These are phyloP conservation scores for Etheostoma perlongum DNA, from an alignment of 2,797 vertebrate genomes.

Conservation along the genomic window DNA sequence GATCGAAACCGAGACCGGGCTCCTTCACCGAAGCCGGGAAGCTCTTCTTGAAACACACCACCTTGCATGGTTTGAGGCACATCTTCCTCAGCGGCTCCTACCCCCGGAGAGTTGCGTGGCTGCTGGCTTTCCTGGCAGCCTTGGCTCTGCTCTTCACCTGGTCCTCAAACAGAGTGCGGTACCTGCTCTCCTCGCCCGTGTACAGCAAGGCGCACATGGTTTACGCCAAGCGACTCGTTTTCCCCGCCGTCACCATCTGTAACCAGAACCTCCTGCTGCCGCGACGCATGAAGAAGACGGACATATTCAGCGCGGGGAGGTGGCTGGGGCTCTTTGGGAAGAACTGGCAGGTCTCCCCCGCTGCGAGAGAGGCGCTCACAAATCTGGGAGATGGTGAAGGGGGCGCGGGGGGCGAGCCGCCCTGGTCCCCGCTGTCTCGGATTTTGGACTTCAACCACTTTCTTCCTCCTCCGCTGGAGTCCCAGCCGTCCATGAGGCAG, in stretches of 20 bases:
- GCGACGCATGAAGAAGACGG: constrained; percentile 87
- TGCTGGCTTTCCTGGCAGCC: constrained; percentile 83
- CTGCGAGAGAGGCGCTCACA: constrained; percentile 80
- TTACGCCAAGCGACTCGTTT: constrained; percentile 86
- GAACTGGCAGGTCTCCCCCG: constrained; percentile 84
- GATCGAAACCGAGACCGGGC: constrained; percentile 72
- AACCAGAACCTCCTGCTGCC: constrained; percentile 88
- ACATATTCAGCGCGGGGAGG: constrained; percentile 87
- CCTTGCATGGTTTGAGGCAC: constrained; percentile 84
- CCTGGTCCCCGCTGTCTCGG: constrained; percentile 84
- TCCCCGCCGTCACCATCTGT: constrained; percentile 89
- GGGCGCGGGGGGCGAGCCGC: constrained; percentile 62
- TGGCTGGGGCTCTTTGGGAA: constrained; percentile 88
- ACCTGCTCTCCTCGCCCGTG: constrained; percentile 87
- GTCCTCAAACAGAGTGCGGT: constrained; percentile 87
- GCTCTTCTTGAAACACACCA: constrained; percentile 86
- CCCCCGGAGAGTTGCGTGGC: constrained; percentile 86
- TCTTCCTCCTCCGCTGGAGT: constrained; percentile 86
- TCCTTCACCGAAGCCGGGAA: constrained; percentile 81
- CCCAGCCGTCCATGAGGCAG: constrained; percentile 84
- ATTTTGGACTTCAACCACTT: constrained; percentile 89
- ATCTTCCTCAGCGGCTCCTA: constrained; percentile 84
- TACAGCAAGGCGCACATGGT: constrained; percentile 89
- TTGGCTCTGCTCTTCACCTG: constrained; percentile 86
- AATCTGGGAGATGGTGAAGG: constrained; percentile 55